A percentile compares a stretch with the other conserved stretches of the same genome.
phyloP scores from a whole-genome alignment of 2,888 invertebrate species.

The Blastobasis adustella region DNA sequence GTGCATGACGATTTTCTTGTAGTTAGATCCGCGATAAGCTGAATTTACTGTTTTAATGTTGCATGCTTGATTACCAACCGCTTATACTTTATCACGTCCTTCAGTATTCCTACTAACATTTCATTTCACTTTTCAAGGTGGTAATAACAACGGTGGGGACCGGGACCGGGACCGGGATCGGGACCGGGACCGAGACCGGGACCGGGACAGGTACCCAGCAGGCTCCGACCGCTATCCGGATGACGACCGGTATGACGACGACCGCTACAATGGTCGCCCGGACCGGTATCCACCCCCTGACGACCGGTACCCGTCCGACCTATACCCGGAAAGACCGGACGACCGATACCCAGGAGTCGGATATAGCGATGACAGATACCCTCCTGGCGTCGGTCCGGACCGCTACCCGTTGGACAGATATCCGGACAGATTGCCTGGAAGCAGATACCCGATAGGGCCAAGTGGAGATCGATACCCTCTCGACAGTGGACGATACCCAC shows the following conservation, averaged over 20 bases:
- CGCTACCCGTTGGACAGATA: conserved; percentile 58
- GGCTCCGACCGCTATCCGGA: conserved; percentile 65
- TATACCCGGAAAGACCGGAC: conserved; percentile 49
- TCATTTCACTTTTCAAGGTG: conserved; percentile 43
- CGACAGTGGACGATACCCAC: conserved; percentile 50
- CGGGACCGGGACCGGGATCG: conserved; percentile 41
- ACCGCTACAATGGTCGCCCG: conserved; percentile 60
- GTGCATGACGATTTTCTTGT: too few species aligned
- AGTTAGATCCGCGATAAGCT: too few species aligned
- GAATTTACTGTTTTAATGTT: not conserved
- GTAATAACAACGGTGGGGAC: conserved; percentile 47
- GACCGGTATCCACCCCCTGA: conserved; percentile 68
- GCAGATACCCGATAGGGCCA: conserved; percentile 44
- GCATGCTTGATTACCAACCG: not conserved
- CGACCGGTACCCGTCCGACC: conserved; percentile 74
- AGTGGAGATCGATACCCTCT: conserved; percentile 51
- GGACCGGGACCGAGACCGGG: conserved; percentile 30
- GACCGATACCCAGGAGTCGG: conserved; percentile 46
- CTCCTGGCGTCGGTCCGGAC: conserved; percentile 50
- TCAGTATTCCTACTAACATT: conserved; percentile 11
- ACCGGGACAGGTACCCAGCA: conserved; percentile 58
- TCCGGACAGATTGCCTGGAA: conserved; percentile 64
- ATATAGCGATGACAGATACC: conserved; percentile 67
- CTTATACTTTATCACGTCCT: conserved; percentile 5
- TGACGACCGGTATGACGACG: conserved; percentile 70